Evolutionary conservation across 2,888 invertebrate genomes (phyloP), one percentile per base, ranked within the genome.

Genomic region (Apamea monoglypha): DNA sequence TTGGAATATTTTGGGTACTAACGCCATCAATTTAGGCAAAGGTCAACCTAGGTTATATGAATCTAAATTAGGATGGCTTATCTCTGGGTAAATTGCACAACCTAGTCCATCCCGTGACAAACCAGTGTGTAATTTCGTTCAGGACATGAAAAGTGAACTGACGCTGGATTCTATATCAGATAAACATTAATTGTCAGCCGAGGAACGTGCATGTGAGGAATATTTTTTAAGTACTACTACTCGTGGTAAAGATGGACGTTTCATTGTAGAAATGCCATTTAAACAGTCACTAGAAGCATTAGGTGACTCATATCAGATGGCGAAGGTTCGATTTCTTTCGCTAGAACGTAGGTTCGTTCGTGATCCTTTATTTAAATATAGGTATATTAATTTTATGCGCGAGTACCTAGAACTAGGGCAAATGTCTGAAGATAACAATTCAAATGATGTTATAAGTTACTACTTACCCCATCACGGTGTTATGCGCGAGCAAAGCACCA

Each of bases 61-160:
- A 75, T 74, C 81, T 25, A 74, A 83, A 75, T 69, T 83, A 73
- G 84, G 78, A 25, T 81, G 74, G 75, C 59, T 83, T 67, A 61
- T 78, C 50, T 78, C 74, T 64, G 76, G 75, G 71, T 63, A 64
- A 44, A 73, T 73, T 63, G 67, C 36, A 73, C 77, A 50, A 69
- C 78, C 56, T 44, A 74, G 63, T 44, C 69, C 61, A 69, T 70
- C 67, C 21, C 56, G 32, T 56, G 63, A 61, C 61, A 59, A 53
- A 53, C 67, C 73, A 68, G 73, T 61, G 50, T 69, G 64, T 64
- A 69, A 53, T 74, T 68, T 74, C 12, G 50, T 64, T 70, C 61
- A 56, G 44, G 47, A 53, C 8, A 66, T 74, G 7, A 74, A 66
- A 64, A 3, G 53, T 74, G 74, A 64, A 66, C 74, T 74, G n/a